Conservation (phyloP, 2,888 invertebrate species). For the Perizoma affinitatum region DNA sequence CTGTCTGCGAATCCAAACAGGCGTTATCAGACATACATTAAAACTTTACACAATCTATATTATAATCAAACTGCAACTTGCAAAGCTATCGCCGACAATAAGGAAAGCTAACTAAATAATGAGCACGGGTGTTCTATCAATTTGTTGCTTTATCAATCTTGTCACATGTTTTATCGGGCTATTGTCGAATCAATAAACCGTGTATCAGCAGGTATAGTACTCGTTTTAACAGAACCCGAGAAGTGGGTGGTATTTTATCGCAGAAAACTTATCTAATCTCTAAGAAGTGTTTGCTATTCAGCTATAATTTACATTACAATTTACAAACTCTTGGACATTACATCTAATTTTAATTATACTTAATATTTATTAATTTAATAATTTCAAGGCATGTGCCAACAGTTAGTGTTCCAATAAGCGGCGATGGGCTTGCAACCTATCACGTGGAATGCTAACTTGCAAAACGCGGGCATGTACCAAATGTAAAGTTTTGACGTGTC, state of each 20-base stretch:
- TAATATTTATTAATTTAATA: too few relatives aligned
- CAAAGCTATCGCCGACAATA: constrained; percentile 31
- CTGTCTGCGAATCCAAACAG: constrained; percentile 67
- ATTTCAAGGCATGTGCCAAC: too few relatives aligned
- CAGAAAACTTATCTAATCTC: constrained; percentile 6
- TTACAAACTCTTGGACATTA: too few relatives aligned
- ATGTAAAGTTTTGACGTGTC: too few relatives aligned
- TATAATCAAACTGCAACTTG: constrained; percentile 22
- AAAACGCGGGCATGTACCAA: too few relatives aligned
- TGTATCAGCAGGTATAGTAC: constrained; percentile 41
- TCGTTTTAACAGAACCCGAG: constrained; percentile 9
- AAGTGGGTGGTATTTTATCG: constrained; percentile 7
- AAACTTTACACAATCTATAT: constrained; percentile 39
- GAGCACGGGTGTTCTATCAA: constrained; percentile 57
- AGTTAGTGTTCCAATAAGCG: too few relatives aligned
- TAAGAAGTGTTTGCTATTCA: not conserved
- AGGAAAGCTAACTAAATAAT: constrained; percentile 21
- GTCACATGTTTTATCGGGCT: constrained; percentile 64
- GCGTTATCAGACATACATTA: constrained; percentile 64
- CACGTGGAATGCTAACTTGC: too few relatives aligned
- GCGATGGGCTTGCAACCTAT: too few relatives aligned
- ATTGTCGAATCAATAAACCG: constrained; percentile 69
- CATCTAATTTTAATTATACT: too few relatives aligned
- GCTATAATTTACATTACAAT: too few relatives aligned
- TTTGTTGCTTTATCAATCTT: constrained; percentile 67